Evolutionary conservation across 2,797 vertebrate species (phyloP), one percentile per base, ranked within the genome.

Genomic region (Malurus splendens): DNA sequence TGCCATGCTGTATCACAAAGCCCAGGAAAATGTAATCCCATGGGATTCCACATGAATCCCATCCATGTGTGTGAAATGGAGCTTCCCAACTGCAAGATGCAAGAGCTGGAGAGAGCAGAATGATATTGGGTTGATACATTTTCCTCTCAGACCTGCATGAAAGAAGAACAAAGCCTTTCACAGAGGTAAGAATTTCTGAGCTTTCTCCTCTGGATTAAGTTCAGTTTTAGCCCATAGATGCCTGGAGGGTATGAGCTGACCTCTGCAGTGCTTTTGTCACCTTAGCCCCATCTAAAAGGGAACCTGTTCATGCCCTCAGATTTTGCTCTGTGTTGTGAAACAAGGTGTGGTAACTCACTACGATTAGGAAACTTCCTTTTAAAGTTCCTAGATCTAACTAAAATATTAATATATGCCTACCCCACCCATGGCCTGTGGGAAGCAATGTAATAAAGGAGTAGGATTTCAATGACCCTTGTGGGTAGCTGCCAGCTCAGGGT

Each of bases 21-120:
- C 15, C 45, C 32, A 60, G 42, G 54, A 64, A 86, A 90, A 54
- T 3, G 4, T 1, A 39, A 5, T 32, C 38, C 13, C 10, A 8
- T 0, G 23, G 19, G 38, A 48, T 18, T 3, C 4, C 54, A 52
- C 19, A 32, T 0, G 0, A 41, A 32, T 41, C 45, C 19, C 11
- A 56, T 5, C 18, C 23, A 2, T 1, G 2, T 10, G 7, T 59
- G 18, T 61, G 47, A 57, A 74, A 44, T 41, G 22, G 30, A 44
- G 6, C 12, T 54, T n/a, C 6, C 33, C 19, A 68, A 5, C 18
- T 55, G 28, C 25, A 62, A 72, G 45, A 3, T 39, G 39, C 28
- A 45, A 78, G 30, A 82, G n/a, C 32, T 75, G 41, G 12, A 78
- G 54, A 62, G 20, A 82, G 30, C 11, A 60, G 24, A 79, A 71